phyloP scores from a whole-genome alignment of 2,113 vertebrate genomes.

The Clupea harengus region DNA sequence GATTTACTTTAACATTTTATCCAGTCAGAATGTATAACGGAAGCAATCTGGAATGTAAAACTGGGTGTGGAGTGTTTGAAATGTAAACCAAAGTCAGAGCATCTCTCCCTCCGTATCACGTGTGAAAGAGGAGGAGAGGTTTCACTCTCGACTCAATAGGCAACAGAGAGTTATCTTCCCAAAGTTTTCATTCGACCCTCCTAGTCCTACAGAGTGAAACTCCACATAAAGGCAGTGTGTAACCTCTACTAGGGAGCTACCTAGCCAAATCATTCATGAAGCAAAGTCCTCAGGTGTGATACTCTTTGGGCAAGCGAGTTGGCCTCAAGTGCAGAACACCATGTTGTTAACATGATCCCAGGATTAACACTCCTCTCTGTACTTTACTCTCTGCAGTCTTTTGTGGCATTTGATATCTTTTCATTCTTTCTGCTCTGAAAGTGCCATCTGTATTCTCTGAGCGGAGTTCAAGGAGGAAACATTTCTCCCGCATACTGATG shows the following conservation, averaged over 20 bases:
- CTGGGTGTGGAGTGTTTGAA: background rate
- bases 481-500: background rate
- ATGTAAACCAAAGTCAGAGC: background rate
- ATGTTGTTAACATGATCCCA: conserved; percentile 1
- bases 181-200: background rate
- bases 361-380: background rate
- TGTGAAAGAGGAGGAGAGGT: background rate
- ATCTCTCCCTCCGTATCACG: background rate
- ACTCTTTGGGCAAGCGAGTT: background rate
- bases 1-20: too few relatives aligned
- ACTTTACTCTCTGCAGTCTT: conserved; percentile 12
- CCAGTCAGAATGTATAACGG: too few relatives aligned
- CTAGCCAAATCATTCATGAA: background rate
- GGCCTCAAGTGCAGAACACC: background rate
- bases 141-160: background rate
- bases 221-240: background rate
- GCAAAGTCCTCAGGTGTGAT: background rate
- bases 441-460: conserved; percentile 5
- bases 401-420: background rate
- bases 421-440: conserved; percentile 10
- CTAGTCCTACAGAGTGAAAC: background rate
- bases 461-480: background rate
- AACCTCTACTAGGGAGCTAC: background rate
- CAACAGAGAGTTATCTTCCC: background rate
- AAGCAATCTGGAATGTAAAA: too few relatives aligned